These are phyloP conservation scores for Eclectus roratus DNA, from an alignment of 2,113 vertebrate genomes.

Conservation along the genomic window DNA sequence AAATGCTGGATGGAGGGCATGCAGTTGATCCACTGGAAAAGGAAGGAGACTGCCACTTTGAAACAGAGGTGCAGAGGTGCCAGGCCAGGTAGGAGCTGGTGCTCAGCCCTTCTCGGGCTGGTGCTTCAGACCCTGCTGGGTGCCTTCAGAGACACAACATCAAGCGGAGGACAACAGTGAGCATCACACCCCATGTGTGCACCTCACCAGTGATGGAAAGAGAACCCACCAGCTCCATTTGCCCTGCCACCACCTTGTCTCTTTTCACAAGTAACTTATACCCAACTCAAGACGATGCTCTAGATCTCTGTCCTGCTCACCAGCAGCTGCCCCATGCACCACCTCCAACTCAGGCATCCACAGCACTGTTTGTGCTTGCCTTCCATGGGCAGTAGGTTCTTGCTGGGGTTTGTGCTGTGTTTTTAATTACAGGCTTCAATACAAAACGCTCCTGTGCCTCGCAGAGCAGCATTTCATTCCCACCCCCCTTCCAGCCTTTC, in stretches of 20 bases:
- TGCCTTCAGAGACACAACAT: accelerated
- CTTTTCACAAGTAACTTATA: not conserved
- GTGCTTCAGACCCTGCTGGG: not conserved
- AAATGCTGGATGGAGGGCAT: not conserved
- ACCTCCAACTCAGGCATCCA: not conserved
- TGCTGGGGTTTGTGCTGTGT: not conserved
- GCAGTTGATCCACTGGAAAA: not conserved
- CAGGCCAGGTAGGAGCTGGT: not conserved
- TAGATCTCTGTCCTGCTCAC: not conserved
- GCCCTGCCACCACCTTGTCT: accelerated
- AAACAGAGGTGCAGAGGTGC: not conserved
- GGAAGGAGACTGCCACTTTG: not conserved
- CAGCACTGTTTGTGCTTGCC: not conserved
- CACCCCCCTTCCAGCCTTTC: constrained; percentile 1
- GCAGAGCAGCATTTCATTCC: not conserved
- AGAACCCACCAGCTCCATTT: not conserved
- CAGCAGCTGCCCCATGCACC: not conserved
- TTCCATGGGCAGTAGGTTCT: not conserved
- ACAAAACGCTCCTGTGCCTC: not conserved
- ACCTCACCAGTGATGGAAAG: not conserved
- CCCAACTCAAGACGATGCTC: accelerated
- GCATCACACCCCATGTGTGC: accelerated
- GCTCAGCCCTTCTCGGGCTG: not conserved
- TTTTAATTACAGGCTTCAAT: not conserved
- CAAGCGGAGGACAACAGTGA: accelerated